Percentiles rank a stretch among this genome's conserved stretches.
These are phyloP conservation scores for Pollenia labialis DNA, from an alignment of 2,888 invertebrate genomes.

Conservation along the genomic window DNA sequence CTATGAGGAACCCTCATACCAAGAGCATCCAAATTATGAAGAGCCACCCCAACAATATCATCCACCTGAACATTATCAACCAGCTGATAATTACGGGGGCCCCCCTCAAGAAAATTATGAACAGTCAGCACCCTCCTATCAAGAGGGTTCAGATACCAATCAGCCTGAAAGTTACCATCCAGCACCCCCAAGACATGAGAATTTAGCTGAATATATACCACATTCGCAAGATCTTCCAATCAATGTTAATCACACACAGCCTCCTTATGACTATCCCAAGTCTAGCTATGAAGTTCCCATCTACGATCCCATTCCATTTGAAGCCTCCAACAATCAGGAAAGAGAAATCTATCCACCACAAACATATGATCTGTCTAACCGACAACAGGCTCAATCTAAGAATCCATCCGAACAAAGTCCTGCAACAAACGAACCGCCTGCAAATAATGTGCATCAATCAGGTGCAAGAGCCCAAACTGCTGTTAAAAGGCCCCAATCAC, in stretches of 20 bases:
- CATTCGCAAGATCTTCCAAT: constrained; percentile 81
- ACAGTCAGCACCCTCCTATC: constrained; percentile 1
- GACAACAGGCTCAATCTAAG: constrained; percentile 31
- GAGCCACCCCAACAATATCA: constrained; percentile 31
- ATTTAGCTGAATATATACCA: constrained; percentile 77
- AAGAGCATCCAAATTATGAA: constrained; percentile 50
- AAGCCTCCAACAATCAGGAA: constrained; percentile 78
- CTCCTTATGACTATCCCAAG: constrained; percentile 82
- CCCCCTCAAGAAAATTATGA: constrained; percentile 28
- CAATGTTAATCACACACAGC: constrained; percentile 79
- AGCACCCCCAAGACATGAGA: constrained; percentile 48
- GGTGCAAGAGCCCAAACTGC: constrained; percentile 61
- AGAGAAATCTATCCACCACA: constrained; percentile 81
- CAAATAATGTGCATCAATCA: constrained; percentile 74
- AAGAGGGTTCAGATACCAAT: constrained; percentile 63
- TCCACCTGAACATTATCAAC: constrained; percentile 4
- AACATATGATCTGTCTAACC: constrained; percentile 42
- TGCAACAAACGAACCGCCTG: constrained; percentile 41
- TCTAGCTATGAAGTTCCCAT: constrained; percentile 84
- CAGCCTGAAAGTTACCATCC: constrained; percentile 63
- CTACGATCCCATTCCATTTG: constrained; percentile 82
- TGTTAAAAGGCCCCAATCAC: constrained; percentile 53
- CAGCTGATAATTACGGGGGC: constrained; percentile 13
- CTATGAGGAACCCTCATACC: constrained; percentile 25
- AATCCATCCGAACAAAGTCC: constrained; percentile 28